Conservation (phyloP, 2,113 vertebrate genomes). For the Cathartes aura region DNA sequence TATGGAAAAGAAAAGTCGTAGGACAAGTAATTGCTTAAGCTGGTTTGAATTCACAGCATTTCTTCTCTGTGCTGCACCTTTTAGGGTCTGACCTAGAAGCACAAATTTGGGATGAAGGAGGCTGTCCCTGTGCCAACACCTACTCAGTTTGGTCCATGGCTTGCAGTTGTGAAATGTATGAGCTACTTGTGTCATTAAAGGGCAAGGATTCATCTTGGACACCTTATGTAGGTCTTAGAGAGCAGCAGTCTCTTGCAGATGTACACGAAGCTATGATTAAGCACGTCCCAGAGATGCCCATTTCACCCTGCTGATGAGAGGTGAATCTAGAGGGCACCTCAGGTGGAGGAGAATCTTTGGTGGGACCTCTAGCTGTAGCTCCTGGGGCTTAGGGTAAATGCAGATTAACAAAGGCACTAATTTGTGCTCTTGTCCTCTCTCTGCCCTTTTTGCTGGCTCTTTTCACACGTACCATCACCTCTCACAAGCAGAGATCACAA, state of each 20-base stretch:
- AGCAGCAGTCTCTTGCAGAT: neutral
- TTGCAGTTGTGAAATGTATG: neutral
- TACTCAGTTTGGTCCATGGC: neutral
- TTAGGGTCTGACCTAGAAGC: neutral
- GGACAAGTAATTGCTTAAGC: neutral
- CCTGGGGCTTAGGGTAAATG: neutral
- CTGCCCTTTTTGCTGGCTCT: neutral
- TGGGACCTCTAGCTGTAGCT: neutral
- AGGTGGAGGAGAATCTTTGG: neutral
- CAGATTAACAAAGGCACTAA: neutral
- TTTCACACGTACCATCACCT: neutral
- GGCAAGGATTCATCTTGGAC: neutral
- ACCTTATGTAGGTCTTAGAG: neutral
- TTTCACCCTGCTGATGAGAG: neutral
- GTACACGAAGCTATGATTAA: fast-evolving
- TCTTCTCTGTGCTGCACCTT: neutral
- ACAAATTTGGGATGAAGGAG: neutral
- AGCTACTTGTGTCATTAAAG: neutral
- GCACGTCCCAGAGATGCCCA: neutral
- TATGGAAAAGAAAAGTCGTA: no score
- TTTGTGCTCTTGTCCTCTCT: neutral
- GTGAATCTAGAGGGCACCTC: neutral
- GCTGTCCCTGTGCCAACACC: neutral
- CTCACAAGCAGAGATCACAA: neutral
- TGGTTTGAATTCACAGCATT: neutral